Conservation (phyloP, 2,113 vertebrate species). For the Barnardius zonarius region DNA sequence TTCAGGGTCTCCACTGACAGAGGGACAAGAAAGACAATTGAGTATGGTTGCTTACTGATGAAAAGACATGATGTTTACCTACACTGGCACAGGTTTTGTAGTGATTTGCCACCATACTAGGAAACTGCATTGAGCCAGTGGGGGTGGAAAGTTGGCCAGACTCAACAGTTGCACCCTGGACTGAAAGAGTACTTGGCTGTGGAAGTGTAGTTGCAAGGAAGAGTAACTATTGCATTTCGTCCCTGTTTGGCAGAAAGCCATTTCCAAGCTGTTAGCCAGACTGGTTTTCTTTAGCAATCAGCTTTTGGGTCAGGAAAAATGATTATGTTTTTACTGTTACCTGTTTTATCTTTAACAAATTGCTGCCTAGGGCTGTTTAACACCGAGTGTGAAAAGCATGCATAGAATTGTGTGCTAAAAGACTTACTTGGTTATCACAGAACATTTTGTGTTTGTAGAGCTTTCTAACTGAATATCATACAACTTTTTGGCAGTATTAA, state of each 20-base stretch:
- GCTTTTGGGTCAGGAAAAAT: constrained; percentile 13
- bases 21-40: too few species aligned
- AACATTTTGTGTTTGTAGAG: not conserved
- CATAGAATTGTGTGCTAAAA: not conserved
- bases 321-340: constrained; percentile 16
- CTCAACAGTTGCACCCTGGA: accelerated
- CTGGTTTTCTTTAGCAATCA: not conserved
- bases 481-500: not conserved
- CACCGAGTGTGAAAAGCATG: not conserved
- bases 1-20: not conserved
- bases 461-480: not conserved
- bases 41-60: not conserved
- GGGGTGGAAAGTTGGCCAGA: not conserved
- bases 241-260: not conserved
- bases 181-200: not conserved
- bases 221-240: not conserved
- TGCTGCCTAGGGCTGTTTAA: not conserved
- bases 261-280: not conserved
- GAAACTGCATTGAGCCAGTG: not conserved
- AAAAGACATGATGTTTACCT: not conserved
- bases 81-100: not conserved
- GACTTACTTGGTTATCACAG: not conserved
- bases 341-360: constrained; percentile 36
- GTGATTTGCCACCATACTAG: not conserved
- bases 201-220: not conserved